A percentile compares a stretch with the other conserved stretches of the same genome.
These are phyloP conservation scores for Calyptommatus sinebrachiatus DNA, from an alignment of 2,113 vertebrate genomes.

Conservation along the genomic window DNA sequence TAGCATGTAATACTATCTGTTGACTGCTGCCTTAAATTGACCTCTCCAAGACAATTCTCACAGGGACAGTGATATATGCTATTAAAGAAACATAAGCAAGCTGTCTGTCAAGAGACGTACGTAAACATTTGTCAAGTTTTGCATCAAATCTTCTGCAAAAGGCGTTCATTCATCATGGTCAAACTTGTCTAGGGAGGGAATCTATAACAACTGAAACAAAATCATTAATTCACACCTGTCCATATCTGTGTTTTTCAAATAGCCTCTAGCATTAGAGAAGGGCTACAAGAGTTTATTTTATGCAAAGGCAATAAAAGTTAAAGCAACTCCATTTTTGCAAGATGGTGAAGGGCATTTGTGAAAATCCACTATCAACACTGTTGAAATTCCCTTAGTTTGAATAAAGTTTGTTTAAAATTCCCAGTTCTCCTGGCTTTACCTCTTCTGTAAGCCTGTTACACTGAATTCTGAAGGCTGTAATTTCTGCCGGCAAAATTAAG, in stretches of 20 bases:
- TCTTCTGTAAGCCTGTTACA: no score
- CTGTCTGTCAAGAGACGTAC: slow-evolving; percentile 22
- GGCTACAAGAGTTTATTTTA: slow-evolving; percentile 1
- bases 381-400: no score
- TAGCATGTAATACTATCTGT: background rate
- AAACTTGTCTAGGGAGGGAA: slow-evolving; percentile 36
- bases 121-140: slow-evolving; percentile 50
- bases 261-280: background rate
- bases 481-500: no score
- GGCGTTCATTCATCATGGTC: slow-evolving; percentile 50
- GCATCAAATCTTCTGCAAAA: slow-evolving; percentile 39
- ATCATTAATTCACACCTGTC: slow-evolving; percentile 50
- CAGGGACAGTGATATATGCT: slow-evolving; percentile 36
- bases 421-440: no score
- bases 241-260: slow-evolving; percentile 24
- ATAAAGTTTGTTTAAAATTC: no score
- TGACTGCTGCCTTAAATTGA: slow-evolving; percentile 30
- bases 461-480: no score
- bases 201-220: slow-evolving; percentile 41
- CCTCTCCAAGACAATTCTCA: slow-evolving; percentile 27
- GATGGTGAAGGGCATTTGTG: no score
- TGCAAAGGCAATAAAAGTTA: slow-evolving; percentile 5
- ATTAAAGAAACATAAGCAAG: slow-evolving; percentile 19
- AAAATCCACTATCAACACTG: no score
- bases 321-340: background rate